Conservation (phyloP, 2,113 vertebrate genomes). For the Thymallus thymallus region DNA sequence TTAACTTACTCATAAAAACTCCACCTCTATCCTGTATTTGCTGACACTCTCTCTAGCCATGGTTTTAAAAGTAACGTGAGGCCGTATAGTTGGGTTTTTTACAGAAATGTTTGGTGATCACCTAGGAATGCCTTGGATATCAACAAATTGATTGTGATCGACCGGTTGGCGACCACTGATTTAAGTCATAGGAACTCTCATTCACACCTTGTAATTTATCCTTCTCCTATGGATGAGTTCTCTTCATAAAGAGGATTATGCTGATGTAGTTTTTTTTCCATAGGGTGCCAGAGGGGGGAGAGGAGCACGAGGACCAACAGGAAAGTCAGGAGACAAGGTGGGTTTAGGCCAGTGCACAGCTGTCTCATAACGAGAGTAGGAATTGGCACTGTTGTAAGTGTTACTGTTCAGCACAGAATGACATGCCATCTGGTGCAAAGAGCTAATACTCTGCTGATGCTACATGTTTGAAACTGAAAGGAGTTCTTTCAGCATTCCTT, state of each 20-base stretch:
- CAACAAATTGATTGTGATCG: no score
- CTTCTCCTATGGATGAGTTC: slow-evolving; percentile 24
- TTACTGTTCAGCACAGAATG: slow-evolving; percentile 37
- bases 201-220: slow-evolving; percentile 28
- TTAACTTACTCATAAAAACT: no score
- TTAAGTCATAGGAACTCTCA: slow-evolving; percentile 26
- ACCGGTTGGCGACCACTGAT: no score
- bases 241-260: not conserved
- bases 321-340: slow-evolving; percentile 86
- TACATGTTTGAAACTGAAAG: slow-evolving; percentile 10
- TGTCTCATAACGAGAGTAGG: slow-evolving; percentile 50
- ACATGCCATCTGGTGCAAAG: slow-evolving; percentile 49
- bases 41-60: no score
- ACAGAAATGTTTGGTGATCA: no score
- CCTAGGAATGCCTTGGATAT: no score
- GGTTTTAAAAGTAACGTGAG: no score
- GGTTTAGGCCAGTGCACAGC: slow-evolving; percentile 17
- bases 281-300: slow-evolving; percentile 80
- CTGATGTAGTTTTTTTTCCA: slow-evolving; percentile 41
- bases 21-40: no score
- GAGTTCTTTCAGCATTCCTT: not conserved
- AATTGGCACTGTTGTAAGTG: slow-evolving; percentile 24
- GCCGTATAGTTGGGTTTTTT: no score
- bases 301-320: slow-evolving; percentile 81
- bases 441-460: slow-evolving; percentile 17